These are phyloP conservation scores for Cydia strobilella DNA, from an alignment of 1,140 invertebrate genomes.

Conservation along the genomic window DNA sequence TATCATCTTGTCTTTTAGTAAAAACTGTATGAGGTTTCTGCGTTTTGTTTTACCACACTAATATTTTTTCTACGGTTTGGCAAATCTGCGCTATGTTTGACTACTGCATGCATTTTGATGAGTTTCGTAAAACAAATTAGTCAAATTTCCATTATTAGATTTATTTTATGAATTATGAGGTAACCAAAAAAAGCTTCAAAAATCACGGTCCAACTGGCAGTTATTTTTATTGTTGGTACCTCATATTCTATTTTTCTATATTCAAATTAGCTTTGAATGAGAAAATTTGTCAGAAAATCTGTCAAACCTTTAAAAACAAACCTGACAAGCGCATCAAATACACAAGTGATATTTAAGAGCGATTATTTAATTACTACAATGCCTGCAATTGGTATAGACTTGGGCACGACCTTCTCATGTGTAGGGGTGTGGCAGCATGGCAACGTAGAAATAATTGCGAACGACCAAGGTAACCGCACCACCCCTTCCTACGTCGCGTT, in stretches of 20 bases:
- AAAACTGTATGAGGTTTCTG: neutral
- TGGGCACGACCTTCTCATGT: slow-evolving; percentile 91
- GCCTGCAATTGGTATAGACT: slow-evolving; percentile 87
- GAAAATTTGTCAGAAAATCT: neutral
- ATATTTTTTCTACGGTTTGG: neutral
- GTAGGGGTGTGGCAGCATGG: slow-evolving; percentile 91
- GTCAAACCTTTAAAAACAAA: slow-evolving; percentile 5
- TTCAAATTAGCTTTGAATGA: neutral
- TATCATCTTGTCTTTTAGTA: too few species aligned
- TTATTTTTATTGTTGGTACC: neutral
- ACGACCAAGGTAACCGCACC: slow-evolving; percentile 96
- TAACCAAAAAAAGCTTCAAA: neutral
- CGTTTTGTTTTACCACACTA: neutral
- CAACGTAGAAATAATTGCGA: slow-evolving; percentile 96
- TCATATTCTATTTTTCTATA: neutral
- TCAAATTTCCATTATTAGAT: too few species aligned
- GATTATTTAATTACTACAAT: slow-evolving; percentile 55
- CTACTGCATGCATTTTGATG: too few species aligned
- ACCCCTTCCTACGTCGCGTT: slow-evolving; percentile 95
- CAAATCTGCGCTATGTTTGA: neutral
- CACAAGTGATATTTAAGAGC: slow-evolving; percentile 9
- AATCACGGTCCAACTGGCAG: neutral
- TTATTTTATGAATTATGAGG: too few species aligned
- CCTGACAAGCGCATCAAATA: neutral
- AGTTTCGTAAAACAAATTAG: too few species aligned